These are phyloP conservation scores for Netelia fuscicornis DNA, from an alignment of 2,888 invertebrate species.

Conservation along the genomic window DNA sequence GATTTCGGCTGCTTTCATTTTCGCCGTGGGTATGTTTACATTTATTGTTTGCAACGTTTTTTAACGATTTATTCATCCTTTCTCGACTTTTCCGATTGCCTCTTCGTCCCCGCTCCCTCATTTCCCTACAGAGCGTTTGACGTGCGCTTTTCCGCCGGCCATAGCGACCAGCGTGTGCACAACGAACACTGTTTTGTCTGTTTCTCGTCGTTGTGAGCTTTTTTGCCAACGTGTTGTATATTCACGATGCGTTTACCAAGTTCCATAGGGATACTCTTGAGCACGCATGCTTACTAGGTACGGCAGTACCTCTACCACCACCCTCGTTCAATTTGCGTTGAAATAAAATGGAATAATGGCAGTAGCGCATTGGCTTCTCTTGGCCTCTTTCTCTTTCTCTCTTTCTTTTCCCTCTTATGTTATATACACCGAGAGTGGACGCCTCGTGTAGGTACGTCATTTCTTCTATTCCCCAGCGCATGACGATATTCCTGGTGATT, in stretches of 20 bases:
- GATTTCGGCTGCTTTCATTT: slow-evolving; percentile 58
- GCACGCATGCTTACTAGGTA: slow-evolving; percentile 28
- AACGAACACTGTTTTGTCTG: neutral
- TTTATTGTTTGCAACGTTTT: slow-evolving; percentile 19
- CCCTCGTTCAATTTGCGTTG: slow-evolving; percentile 26
- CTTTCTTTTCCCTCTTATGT: neutral
- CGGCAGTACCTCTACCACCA: neutral
- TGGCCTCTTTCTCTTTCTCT: neutral
- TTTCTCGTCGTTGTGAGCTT: slow-evolving; percentile 15
- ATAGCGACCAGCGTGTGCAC: neutral
- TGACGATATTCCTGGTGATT: no score
- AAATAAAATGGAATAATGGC: slow-evolving; percentile 52
- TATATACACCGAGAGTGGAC: neutral
- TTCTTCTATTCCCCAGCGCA: no score
- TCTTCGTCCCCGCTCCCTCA: neutral
- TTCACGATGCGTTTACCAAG: slow-evolving; percentile 24
- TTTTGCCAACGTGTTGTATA: slow-evolving; percentile 6
- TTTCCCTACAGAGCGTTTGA: slow-evolving; percentile 2
- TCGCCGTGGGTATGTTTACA: slow-evolving; percentile 45
- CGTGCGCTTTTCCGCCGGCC: neutral
- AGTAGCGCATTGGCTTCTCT: slow-evolving; percentile 36
- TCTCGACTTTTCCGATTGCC: slow-evolving; percentile 1
- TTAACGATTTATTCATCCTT: slow-evolving; percentile 28
- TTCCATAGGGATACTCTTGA: slow-evolving; percentile 25
- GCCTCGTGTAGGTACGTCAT: neutral